These are phyloP conservation scores for Craseonycteris thonglongyai DNA, from an alignment of 2,113 vertebrate genomes.

Conservation along the genomic window DNA sequence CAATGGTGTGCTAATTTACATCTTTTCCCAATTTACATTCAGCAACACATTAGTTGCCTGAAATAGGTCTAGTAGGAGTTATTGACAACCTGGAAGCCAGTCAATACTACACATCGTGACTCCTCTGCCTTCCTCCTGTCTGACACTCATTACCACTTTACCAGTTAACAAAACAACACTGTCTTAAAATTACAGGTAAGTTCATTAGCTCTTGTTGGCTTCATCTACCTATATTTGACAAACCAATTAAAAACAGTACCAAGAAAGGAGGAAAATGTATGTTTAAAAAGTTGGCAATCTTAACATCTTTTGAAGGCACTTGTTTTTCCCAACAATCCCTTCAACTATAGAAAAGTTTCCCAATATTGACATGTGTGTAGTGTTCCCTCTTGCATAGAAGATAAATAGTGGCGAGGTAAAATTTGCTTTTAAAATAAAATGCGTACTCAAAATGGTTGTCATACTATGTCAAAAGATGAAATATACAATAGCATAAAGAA, in stretches of 20 bases:
- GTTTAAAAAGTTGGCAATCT: not conserved
- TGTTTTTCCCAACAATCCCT: not conserved
- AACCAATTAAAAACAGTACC: not conserved
- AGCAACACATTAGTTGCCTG: not conserved
- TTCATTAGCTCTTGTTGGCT: not conserved
- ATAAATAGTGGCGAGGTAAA: not conserved
- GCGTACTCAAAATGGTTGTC: not conserved
- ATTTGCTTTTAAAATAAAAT: slow-evolving; percentile 17
- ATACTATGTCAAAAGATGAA: not conserved
- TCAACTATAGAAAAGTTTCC: not conserved
- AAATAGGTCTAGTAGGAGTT: not conserved
- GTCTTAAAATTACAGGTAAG: not conserved
- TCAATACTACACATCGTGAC: not conserved
- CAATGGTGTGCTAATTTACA: not conserved
- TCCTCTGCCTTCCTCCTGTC: not conserved
- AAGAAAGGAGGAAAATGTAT: not conserved
- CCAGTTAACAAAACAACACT: not conserved
- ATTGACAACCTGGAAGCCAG: not conserved
- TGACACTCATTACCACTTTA: not conserved
- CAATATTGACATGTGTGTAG: not conserved
- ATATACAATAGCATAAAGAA: not conserved
- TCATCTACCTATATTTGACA: not conserved
- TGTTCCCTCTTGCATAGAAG: not conserved
- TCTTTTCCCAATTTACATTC: not conserved
- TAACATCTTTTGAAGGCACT: not conserved